phyloP scores from a whole-genome alignment of 2,113 vertebrate genomes.

The Hydrochoerus hydrochaeris region DNA sequence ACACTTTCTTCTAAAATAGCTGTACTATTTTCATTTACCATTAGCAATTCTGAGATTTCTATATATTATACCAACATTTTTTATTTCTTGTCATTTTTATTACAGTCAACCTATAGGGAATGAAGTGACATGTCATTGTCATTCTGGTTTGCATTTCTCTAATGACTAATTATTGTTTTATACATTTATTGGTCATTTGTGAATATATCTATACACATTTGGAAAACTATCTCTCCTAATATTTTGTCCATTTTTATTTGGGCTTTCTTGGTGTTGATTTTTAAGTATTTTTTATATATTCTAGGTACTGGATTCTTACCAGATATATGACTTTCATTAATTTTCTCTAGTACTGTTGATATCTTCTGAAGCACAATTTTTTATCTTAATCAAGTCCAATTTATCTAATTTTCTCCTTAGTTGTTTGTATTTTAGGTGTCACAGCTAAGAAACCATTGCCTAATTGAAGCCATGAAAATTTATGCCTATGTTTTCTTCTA shows the following conservation, averaged over 20 bases:
- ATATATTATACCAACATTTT: neutral
- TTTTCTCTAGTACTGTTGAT: neutral
- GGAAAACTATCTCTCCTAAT: neutral
- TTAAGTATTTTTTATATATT: neutral
- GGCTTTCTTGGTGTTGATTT: neutral
- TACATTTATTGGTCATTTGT: no score
- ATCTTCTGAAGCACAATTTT: neutral
- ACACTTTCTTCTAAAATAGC: neutral
- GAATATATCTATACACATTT: neutral
- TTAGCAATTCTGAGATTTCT: neutral
- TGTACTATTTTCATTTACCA: neutral
- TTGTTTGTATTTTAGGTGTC: neutral
- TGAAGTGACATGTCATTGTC: neutral
- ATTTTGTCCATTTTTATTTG: neutral
- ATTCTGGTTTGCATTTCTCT: neutral
- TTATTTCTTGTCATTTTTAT: neutral
- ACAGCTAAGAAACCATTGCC: neutral
- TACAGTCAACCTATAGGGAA: neutral
- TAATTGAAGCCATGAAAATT: neutral
- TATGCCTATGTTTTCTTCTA: neutral
- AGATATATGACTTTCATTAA: neutral
- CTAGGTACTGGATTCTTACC: neutral
- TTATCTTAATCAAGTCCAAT: neutral
- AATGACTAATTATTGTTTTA: neutral
- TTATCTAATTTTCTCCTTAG: neutral